Evolutionary conservation across 2,888 invertebrate species (phyloP).

Genomic region (Hypomecis atomaria): DNA sequence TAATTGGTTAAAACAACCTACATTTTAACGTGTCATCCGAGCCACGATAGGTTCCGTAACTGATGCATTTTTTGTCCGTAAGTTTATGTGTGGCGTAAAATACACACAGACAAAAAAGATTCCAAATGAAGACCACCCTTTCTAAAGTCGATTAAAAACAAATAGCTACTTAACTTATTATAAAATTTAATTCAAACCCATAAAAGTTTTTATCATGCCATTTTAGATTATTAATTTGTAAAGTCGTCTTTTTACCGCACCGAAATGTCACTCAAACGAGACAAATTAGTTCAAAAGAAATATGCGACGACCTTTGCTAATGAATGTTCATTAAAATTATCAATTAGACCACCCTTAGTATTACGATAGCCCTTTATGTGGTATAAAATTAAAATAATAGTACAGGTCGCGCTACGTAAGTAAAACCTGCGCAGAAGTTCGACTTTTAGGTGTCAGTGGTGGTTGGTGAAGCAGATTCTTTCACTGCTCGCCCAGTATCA

Average conservation of each 20-base stretch:
- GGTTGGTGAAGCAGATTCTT: too few species aligned
- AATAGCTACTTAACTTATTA: too few species aligned
- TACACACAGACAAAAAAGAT: too few species aligned
- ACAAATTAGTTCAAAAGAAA: constrained; percentile 16
- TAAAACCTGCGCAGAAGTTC: background rate
- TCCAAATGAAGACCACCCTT: too few species aligned
- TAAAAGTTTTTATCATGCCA: background rate
- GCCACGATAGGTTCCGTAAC: too few species aligned
- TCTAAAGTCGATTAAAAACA: too few species aligned
- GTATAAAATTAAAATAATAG: background rate
- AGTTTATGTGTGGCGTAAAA: too few species aligned
- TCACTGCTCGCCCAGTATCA: too few species aligned
- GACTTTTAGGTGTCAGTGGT: too few species aligned
- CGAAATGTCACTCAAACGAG: constrained; percentile 9
- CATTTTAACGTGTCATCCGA: too few species aligned
- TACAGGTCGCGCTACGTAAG: background rate
- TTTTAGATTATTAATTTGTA: background rate
- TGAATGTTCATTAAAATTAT: constrained; percentile 18
- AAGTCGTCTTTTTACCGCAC: background rate
- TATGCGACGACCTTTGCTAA: constrained; percentile 17
- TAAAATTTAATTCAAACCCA: background rate
- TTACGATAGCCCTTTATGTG: background rate
- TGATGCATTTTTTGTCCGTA: too few species aligned
- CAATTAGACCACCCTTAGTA: constrained; percentile 23
- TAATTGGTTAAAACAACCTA: too few species aligned